Conservation (phyloP, 2,888 invertebrate species). For the Acanthoscelides obtectus region DNA sequence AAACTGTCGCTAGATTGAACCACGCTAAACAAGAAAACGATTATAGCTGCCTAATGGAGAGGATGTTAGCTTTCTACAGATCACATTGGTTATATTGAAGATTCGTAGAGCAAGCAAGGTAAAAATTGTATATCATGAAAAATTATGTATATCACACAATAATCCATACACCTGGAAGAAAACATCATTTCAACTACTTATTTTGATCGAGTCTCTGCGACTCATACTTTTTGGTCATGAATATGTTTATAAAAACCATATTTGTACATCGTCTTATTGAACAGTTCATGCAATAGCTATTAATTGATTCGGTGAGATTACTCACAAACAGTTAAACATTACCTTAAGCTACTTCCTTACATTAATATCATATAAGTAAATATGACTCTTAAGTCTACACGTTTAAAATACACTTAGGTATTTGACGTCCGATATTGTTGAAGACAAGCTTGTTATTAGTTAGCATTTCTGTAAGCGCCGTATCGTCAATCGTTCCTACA, state of each 20-base stretch:
- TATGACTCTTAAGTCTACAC: not conserved
- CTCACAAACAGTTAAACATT: not conserved
- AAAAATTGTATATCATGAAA: not conserved
- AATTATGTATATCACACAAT: not conserved
- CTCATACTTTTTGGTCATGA: not conserved
- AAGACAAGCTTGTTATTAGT: not conserved
- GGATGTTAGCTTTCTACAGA: not conserved
- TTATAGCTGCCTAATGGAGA: not conserved
- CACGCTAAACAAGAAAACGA: not conserved
- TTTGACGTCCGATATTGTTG: not conserved
- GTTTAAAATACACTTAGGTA: not conserved
- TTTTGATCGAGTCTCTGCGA: not conserved
- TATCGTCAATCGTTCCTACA: too few species aligned
- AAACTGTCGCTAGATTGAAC: not conserved
- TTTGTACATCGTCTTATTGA: not conserved
- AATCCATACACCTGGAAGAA: not conserved
- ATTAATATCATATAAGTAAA: not conserved
- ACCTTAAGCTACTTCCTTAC: not conserved
- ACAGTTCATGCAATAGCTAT: not conserved
- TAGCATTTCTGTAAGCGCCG: constrained; percentile 20
- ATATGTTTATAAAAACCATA: not conserved
- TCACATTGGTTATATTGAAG: too few species aligned
- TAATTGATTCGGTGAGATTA: not conserved
- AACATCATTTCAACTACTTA: not conserved
- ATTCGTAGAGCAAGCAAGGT: not conserved